phyloP scores from a whole-genome alignment of 2,113 vertebrate species.

The Centropristis striata region DNA sequence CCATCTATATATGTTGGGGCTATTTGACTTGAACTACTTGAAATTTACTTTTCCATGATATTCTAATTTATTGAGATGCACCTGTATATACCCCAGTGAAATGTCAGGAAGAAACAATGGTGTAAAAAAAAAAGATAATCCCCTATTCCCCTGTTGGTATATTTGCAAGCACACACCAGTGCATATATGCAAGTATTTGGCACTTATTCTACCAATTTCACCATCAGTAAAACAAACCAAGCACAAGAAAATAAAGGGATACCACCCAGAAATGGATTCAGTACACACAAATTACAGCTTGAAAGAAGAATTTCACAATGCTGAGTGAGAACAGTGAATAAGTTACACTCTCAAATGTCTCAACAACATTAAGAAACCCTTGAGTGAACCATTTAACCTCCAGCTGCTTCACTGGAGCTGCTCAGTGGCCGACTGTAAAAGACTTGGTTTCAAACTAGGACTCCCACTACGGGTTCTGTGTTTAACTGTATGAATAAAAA shows the following conservation, averaged over 20 bases:
- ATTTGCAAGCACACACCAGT: too few relatives aligned
- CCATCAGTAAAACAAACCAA: background rate
- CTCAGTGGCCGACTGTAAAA: slow-evolving; percentile 11
- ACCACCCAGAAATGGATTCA: background rate
- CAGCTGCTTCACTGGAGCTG: slow-evolving; percentile 28
- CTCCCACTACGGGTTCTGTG: background rate
- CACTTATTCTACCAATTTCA: background rate
- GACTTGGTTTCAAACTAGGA: slow-evolving; percentile 13
- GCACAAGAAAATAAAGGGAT: background rate
- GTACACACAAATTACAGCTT: background rate
- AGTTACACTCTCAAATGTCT: slow-evolving; percentile 1
- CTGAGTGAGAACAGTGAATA: slow-evolving; percentile 13
- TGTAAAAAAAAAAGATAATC: too few relatives aligned
- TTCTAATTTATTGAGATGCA: too few relatives aligned
- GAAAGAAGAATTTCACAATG: background rate
- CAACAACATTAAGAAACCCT: slow-evolving; percentile 8
- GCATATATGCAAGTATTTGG: background rate
- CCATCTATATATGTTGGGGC: too few relatives aligned
- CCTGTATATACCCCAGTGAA: too few relatives aligned
- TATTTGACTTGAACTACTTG: too few relatives aligned
- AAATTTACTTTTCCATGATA: too few relatives aligned
- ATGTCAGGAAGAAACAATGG: too few relatives aligned
- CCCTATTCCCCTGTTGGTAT: too few relatives aligned
- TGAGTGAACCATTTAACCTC: slow-evolving; percentile 48
- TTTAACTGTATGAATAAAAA: slow-evolving; percentile 42